These are phyloP conservation scores for Drosophila planitibia DNA, from an alignment of 2,888 invertebrate genomes.

Conservation along the genomic window DNA sequence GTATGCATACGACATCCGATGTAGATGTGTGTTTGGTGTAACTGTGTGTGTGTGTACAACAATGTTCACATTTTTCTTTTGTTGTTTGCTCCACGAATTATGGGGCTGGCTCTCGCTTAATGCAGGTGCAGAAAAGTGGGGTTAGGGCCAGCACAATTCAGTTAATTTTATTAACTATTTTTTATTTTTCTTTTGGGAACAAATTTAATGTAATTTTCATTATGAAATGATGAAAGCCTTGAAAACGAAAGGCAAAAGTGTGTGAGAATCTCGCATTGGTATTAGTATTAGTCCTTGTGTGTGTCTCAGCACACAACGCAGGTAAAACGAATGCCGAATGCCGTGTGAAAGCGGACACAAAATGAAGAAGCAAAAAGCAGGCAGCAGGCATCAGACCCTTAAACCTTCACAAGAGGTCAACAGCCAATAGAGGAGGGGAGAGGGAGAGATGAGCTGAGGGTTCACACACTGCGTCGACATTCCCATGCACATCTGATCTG, in stretches of 20 bases:
- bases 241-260: slow-evolving; percentile 24
- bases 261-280: slow-evolving; percentile 23
- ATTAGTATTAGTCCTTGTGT: slow-evolving; percentile 46
- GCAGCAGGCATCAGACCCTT: slow-evolving; percentile 48
- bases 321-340: slow-evolving; percentile 64
- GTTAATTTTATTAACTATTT: slow-evolving; percentile 37
- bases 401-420: slow-evolving; percentile 66
- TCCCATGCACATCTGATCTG: slow-evolving; percentile 76
- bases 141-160: slow-evolving; percentile 60
- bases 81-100: slow-evolving; percentile 73
- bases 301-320: slow-evolving; percentile 53
- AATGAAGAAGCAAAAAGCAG: slow-evolving; percentile 41
- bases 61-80: slow-evolving; percentile 78
- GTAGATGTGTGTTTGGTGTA: slow-evolving; percentile 40
- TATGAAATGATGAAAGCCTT: slow-evolving; percentile 14
- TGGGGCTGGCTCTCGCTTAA: slow-evolving; percentile 67
- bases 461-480: slow-evolving; percentile 41
- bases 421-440: slow-evolving; percentile 54
- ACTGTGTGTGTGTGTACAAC: slow-evolving; percentile 67
- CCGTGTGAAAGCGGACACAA: slow-evolving; percentile 57
- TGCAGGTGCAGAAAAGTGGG: slow-evolving; percentile 81
- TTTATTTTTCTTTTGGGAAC: not conserved
- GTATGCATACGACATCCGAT: slow-evolving; percentile 41
- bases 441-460: slow-evolving; percentile 32
- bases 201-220: not conserved